Evolutionary conservation across 1,140 invertebrate species (phyloP).

Genomic region (Archegozetes longisetosus): DNA sequence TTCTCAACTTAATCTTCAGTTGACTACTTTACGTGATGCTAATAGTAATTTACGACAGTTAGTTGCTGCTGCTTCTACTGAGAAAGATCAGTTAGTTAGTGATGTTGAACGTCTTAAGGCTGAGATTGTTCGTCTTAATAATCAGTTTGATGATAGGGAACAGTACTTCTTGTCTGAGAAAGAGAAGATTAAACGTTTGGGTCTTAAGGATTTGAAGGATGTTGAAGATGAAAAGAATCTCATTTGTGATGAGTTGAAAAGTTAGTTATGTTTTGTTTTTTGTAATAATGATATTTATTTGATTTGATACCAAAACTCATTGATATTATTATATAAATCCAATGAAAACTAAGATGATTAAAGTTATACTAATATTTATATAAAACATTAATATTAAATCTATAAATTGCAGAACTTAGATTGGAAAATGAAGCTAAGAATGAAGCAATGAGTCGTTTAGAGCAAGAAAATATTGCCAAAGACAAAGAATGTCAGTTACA

Average conservation of each 20-base stretch:
- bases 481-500: constrained; percentile 3
- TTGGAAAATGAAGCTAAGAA: background rate
- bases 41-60: background rate
- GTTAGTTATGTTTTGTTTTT: background rate
- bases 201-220: background rate
- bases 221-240: constrained; percentile 1
- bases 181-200: constrained; percentile 1
- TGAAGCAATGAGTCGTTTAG: background rate
- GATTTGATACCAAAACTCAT: background rate
- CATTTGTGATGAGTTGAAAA: background rate
- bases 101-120: constrained; percentile 2
- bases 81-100: constrained; percentile 29
- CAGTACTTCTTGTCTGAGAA: background rate
- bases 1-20: background rate
- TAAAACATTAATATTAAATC: too few relatives aligned
- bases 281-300: background rate
- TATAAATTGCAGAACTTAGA: background rate
- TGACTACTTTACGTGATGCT: background rate
- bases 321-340: constrained; percentile 1
- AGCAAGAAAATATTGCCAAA: background rate
- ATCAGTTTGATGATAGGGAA: background rate
- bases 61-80: background rate
- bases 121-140: background rate
- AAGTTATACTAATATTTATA: background rate
- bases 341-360: background rate